Evolutionary conservation across 2,888 invertebrate genomes (phyloP), one percentile per base, ranked within the genome.

Genomic region (Eilema depressum): DNA sequence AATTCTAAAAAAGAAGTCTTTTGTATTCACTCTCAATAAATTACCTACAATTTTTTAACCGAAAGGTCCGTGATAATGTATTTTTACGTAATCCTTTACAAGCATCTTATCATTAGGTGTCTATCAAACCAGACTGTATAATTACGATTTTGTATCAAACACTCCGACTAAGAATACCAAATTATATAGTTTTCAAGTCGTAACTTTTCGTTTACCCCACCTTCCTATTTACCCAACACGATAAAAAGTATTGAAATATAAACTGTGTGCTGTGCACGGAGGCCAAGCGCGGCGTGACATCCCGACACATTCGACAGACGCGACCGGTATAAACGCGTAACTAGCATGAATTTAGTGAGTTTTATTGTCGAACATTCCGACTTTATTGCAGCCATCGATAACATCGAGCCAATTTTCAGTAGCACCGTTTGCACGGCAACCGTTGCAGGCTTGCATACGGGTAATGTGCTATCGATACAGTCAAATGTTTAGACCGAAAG

Each of bases 351-450:
- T 76, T 77, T 71, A 70, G 63, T 57, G 47, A 76, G 70, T 76
- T 82, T 80, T 83, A 83, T 77, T 70, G 75, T 70, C 47, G 66
- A 74, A 70, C 74, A 76, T 79, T 75, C 75, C 74, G 75, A 78
- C 74, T 84, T 84, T 82, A 84, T 83, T 76, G 72, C 75, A 26
- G 57, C 70, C 82, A 84, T 84, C 82, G 82, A 80, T 80, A 83
- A 77, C 81, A 72, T 69, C 68, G 63, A 76, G 74, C 74, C 83
- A 82, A 82, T 81, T 78, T 83, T 78, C 82, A 73, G 80, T 83
- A 75, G 82, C 77, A 75, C 69, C 68, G 71, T 78, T 77, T 75
- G 75, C 78, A 73, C 73, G 68, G 71, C 67, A 69, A 66, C 68
- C 63, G 66, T 65, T 68, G 66, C 63, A 69, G 60, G 68, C 70